Evolutionary conservation across 2,888 invertebrate species (phyloP).

Genomic region (Lithophane socia): DNA sequence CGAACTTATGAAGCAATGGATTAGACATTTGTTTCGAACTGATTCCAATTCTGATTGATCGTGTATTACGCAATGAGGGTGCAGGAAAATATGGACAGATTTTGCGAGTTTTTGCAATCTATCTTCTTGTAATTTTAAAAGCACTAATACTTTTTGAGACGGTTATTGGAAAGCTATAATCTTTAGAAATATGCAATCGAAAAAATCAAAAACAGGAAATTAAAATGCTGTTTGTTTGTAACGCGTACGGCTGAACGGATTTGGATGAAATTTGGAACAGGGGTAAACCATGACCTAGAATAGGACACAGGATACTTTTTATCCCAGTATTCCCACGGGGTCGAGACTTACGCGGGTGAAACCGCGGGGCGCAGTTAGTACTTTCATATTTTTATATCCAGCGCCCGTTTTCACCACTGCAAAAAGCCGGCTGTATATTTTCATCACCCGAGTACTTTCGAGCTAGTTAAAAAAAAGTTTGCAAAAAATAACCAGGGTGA

Average conservation of each 20-base stretch:
- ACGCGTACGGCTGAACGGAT: too few species aligned
- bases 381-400: not conserved
- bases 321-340: too few species aligned
- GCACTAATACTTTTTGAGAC: not conserved
- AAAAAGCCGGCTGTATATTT: conserved; percentile 60
- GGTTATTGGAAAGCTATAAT: not conserved
- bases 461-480: conserved; percentile 62
- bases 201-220: not conserved
- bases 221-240: not conserved
- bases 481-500: conserved; percentile 69
- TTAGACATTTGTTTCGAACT: too few species aligned
- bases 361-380: not conserved
- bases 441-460: conserved; percentile 56
- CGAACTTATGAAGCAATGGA: too few species aligned
- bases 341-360: too few species aligned
- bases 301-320: too few species aligned
- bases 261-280: too few species aligned
- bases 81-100: too few species aligned
- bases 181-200: not conserved
- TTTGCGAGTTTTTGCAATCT: not conserved
- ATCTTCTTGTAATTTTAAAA: not conserved
- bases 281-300: too few species aligned
- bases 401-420: conserved; percentile 30
- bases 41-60: too few species aligned
- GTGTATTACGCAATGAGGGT: too few species aligned